Base-by-base conservation (phyloP, 1,140 invertebrate species). In the Zaprionus ghesquierei region DNA sequence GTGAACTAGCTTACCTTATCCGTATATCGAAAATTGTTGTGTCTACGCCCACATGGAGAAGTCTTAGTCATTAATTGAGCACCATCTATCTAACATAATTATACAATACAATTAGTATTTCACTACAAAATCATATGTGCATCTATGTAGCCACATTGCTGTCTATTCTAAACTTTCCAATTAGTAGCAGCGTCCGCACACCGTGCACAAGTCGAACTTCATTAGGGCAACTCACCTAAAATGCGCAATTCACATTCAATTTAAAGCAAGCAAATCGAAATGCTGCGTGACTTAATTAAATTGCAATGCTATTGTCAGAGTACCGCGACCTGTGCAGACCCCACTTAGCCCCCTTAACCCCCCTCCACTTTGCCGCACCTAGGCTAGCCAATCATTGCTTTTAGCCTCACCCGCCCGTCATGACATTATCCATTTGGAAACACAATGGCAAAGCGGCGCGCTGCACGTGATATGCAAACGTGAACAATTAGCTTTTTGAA, bases 221-320 rank as follows among this genome's bases (percentile, higher is more conserved):
- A 87, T 87, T 86, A 81, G 50, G 49, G n/a, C 55, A 76, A 72
- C 35, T 44, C 59, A 23, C 12, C 22, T 6, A 27, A 18, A 53
- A 31, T 49, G 62, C 41, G 27, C 56, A 69, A n/a, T 71, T 74
- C 31, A 59, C 71, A 74, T 79, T 86, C 71, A 86, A 86, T 86
- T 81, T 79, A 82, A 87, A 79, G 68, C 82, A 3, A 46, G 35
- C 12, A 50, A 79, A 76, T 86, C 72, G 79, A 87, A 77, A 86
- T 87, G 75, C 69, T 86, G 82, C 82, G 82, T 86, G 82, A 86
- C 82, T 86, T 82, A 86, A 86, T 86, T 86, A 86, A 82, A 87
- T 86, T 82, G 82, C 84, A 87, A 77, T 87, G 82, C 35, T 49
- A 76, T 66, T 44, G 74, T 53, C 10, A 25, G 33, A 15, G 73